A percentile compares a stretch with the other conserved stretches of the same genome.
Conservation (phyloP, 1,140 invertebrate species). For the Helicorthomorpha holstii region DNA sequence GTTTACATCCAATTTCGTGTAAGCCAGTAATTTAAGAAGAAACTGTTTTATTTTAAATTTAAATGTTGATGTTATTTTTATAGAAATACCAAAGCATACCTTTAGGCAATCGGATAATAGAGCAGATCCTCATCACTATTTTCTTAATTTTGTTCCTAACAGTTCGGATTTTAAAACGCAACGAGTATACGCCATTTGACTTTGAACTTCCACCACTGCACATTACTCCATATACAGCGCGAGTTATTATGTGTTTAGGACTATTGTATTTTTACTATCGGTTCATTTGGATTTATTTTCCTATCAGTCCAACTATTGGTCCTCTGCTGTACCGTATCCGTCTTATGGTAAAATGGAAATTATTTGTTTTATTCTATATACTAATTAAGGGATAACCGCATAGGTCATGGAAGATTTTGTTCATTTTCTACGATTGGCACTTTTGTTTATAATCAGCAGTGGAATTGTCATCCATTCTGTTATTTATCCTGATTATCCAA, state of each 20-base stretch:
- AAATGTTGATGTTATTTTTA: neutral
- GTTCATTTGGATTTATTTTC: constrained; percentile 26
- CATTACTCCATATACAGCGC: constrained; percentile 14
- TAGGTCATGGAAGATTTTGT: constrained; percentile 28
- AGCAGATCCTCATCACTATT: neutral
- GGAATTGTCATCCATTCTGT: constrained; percentile 29
- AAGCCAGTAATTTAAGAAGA: neutral
- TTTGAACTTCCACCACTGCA: neutral
- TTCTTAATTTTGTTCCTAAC: constrained; percentile 3
- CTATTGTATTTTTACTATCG: constrained; percentile 30
- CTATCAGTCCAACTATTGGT: constrained; percentile 28
- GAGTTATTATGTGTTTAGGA: constrained; percentile 16
- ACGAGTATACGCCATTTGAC: neutral
- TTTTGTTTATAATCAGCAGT: constrained; percentile 27
- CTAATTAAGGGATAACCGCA: constrained; percentile 2
- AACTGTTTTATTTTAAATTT: neutral
- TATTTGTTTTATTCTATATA: no score
- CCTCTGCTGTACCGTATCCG: constrained; percentile 28
- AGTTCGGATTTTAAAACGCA: neutral
- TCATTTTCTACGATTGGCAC: constrained; percentile 27
- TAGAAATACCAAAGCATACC: constrained; percentile 9
- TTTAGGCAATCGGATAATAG: neutral
- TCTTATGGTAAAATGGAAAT: constrained; percentile 28
- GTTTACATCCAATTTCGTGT: constrained; percentile 20
- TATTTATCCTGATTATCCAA: constrained; percentile 28